These are phyloP conservation scores for Chelmon rostratus DNA, from an alignment of 2,797 vertebrate species.

Conservation along the genomic window DNA sequence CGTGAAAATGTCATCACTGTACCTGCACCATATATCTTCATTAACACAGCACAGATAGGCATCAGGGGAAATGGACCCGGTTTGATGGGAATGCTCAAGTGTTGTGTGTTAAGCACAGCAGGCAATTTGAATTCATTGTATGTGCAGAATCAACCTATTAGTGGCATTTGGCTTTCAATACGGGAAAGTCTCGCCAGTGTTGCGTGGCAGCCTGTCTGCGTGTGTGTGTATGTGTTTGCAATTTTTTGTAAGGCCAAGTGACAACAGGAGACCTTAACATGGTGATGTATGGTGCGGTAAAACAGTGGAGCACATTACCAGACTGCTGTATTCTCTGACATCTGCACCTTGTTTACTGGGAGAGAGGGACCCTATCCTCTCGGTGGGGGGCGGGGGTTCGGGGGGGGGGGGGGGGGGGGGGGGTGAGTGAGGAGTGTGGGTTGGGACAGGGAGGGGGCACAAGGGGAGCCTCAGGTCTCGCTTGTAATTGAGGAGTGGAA, in stretches of 20 bases:
- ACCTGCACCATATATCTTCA: conserved; percentile 79
- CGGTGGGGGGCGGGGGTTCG: conserved; percentile 31
- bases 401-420: neutral
- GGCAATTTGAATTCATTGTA: conserved; percentile 68
- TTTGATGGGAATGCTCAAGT: conserved; percentile 66
- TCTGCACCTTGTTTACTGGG: conserved; percentile 66
- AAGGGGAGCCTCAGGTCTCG: conserved; percentile 53
- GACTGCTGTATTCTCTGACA: conserved; percentile 48
- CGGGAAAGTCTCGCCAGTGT: conserved; percentile 14
- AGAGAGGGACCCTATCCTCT: conserved; percentile 39
- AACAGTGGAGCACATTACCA: conserved; percentile 40
- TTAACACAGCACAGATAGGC: conserved; percentile 69
- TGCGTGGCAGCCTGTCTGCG: conserved; percentile 21
- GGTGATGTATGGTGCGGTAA: conserved; percentile 35
- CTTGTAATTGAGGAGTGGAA: conserved; percentile 69
- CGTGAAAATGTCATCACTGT: conserved; percentile 70
- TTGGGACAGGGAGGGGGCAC: neutral
- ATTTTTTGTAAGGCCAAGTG: conserved; percentile 40
- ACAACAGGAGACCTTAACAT: conserved; percentile 38
- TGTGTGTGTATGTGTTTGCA: conserved; percentile 17
- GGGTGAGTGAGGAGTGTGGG: neutral
- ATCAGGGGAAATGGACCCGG: conserved; percentile 65
- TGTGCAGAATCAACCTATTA: conserved; percentile 68
- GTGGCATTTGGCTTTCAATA: conserved; percentile 58
- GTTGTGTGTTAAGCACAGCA: conserved; percentile 51